Base-by-base conservation (phyloP, 2,113 vertebrate species). In the Upupa epops region DNA sequence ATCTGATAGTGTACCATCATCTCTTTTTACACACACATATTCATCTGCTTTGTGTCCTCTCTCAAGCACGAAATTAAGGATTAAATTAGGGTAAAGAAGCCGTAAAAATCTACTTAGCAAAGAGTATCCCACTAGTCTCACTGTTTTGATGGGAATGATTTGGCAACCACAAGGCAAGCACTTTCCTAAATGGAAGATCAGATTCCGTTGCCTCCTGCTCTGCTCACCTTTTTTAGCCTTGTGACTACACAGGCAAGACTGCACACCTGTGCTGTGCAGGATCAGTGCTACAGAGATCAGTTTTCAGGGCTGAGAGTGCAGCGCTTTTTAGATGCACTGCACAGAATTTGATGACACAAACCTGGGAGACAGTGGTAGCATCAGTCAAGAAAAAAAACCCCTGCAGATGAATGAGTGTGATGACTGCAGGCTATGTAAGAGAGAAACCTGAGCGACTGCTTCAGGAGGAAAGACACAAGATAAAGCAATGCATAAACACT, bases 201-300 rank as follows among this genome's bases (percentile, higher is more conserved):
- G 79, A 77, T 96, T 95, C 86, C 92, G 51, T 15, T 8, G 32
- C 14, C 20, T 32, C 14, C 75, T 54, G 75, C 65, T 42, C 83
- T 79, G 64, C 34, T 93, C 48, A 64, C 85, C 70, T 34, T 89
- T 94, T 95, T 96, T 92, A 94, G 91, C 85, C 66, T 74, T 68
- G 60, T 95, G 93, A 95, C 91, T 91, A 77, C 89, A 70, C 45
- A 16, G 37, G 64, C 84, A 91, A 63, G 78, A 49, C 80, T 78
- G 83, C 18, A 81, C 84, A 91, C 89, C 70, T 92, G 91, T 86
- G 94, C 76, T 60, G 51, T 31, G 70, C 70, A 88, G 86, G 75
- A 78, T 87, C 25, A 26, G 46, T 70, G 37, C 84, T 83, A n/a
- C 3, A 3, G 49, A 56, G 90, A 95, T 96, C 92, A 63, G 74